phyloP scores from a whole-genome alignment of 1,140 invertebrate species.

The Anthonomus grandis region DNA sequence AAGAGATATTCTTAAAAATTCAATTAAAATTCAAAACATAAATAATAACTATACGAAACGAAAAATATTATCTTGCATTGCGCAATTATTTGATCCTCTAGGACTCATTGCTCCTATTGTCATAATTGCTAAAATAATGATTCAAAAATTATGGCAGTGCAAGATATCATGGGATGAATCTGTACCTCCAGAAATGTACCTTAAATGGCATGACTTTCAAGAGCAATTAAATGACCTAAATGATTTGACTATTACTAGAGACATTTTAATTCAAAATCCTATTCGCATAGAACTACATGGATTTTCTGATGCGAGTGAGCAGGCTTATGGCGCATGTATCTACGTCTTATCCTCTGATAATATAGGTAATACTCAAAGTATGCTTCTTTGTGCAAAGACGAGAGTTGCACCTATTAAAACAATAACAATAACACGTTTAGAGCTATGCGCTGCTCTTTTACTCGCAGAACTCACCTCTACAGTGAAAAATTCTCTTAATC shows the following conservation, averaged over 20 bases:
- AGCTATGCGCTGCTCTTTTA: slow-evolving; percentile 25
- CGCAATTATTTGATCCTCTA: slow-evolving; percentile 14
- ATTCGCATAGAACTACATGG: slow-evolving; percentile 29
- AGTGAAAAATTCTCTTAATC: background rate
- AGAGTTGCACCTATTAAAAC: slow-evolving; percentile 36
- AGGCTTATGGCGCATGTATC: slow-evolving; percentile 38
- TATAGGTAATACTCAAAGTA: slow-evolving; percentile 2
- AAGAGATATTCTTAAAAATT: too few relatives aligned
- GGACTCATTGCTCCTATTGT: slow-evolving; percentile 11
- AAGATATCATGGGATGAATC: slow-evolving; percentile 20
- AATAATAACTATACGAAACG: slow-evolving; percentile 1
- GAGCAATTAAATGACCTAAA: slow-evolving; percentile 5
- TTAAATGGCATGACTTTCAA: slow-evolving; percentile 13
- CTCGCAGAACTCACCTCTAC: background rate
- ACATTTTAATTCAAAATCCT: background rate
- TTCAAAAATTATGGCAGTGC: too few relatives aligned
- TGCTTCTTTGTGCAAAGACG: slow-evolving; percentile 17
- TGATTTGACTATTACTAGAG: slow-evolving; percentile 10
- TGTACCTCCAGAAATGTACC: slow-evolving; percentile 9
- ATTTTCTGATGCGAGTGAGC: slow-evolving; percentile 43
- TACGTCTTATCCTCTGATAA: slow-evolving; percentile 32
- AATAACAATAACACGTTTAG: slow-evolving; percentile 35
- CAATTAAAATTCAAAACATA: slow-evolving; percentile 2
- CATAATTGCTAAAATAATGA: too few relatives aligned
- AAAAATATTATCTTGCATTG: background rate